Percentiles rank a stretch among this genome's conserved stretches.
phyloP scores from a whole-genome alignment of 2,113 vertebrate genomes.

The Phalacrocorax brasilianus region DNA sequence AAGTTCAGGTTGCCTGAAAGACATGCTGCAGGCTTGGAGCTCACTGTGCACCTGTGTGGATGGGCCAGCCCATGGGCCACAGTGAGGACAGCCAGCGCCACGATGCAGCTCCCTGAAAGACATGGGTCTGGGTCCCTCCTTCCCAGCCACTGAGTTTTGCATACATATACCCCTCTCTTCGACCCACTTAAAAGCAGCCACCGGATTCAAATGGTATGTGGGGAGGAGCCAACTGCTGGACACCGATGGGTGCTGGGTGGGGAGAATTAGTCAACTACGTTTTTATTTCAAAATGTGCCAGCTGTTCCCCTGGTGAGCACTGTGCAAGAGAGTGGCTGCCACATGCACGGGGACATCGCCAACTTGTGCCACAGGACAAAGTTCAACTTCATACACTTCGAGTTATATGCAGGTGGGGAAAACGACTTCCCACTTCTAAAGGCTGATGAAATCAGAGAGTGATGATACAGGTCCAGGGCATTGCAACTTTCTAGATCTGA shows the following conservation, averaged over 20 bases:
- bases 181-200: background rate
- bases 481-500: background rate
- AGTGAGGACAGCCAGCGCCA: background rate
- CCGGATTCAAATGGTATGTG: background rate
- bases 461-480: background rate
- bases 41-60: rapidly evolving
- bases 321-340: background rate
- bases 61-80: background rate
- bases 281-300: background rate
- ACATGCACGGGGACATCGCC: rapidly evolving
- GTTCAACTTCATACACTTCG: background rate
- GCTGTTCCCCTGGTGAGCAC: background rate
- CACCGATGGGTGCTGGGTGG: background rate
- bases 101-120: background rate
- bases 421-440: background rate
- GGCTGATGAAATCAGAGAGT: background rate
- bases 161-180: background rate
- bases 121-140: background rate
- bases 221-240: background rate
- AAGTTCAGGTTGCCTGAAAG: background rate
- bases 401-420: background rate
- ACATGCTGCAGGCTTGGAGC: rapidly evolving
- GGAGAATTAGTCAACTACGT: background rate
- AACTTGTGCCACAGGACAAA: background rate
- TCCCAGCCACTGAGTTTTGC: background rate